Percentiles rank a stretch among this genome's conserved stretches.
Evolutionary conservation across 2,113 vertebrate genomes (phyloP).

Genomic region (Formicarius rufipectus): DNA sequence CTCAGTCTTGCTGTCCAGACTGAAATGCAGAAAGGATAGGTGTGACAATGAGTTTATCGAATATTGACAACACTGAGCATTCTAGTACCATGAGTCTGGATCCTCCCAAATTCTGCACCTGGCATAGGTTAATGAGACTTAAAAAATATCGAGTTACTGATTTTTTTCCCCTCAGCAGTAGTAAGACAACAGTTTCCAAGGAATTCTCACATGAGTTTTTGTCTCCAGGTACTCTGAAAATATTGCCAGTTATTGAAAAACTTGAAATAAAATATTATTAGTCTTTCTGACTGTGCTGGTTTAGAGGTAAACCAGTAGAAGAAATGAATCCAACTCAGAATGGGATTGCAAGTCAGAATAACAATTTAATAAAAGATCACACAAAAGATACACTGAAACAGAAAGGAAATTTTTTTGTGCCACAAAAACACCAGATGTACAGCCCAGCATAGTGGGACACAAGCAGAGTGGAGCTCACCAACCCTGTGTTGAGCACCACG

Average conservation of each 20-base stretch:
- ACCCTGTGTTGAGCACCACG: no score
- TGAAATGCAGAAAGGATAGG: neutral
- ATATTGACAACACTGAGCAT: neutral
- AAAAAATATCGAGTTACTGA: neutral
- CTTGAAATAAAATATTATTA: neutral
- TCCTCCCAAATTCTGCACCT: neutral
- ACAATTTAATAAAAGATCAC: no score
- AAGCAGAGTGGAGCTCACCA: no score
- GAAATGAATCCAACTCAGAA: no score
- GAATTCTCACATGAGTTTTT: neutral
- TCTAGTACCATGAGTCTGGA: neutral
- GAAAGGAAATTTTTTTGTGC: no score
- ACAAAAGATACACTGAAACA: no score
- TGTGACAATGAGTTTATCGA: neutral
- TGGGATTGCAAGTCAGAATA: no score
- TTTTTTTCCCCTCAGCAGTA: neutral
- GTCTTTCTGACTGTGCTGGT: no score
- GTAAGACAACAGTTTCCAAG: neutral
- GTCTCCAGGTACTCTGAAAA: slow-evolving; percentile 42
- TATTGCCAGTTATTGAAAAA: neutral
- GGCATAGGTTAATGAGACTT: neutral
- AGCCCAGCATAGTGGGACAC: no score
- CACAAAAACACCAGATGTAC: no score
- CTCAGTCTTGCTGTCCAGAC: neutral
- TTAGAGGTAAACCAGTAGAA: no score